Percentiles rank a stretch among this genome's conserved stretches.
These are phyloP conservation scores for Scaptomyza reducta DNA, from an alignment of 2,888 invertebrate species.

Conservation along the genomic window DNA sequence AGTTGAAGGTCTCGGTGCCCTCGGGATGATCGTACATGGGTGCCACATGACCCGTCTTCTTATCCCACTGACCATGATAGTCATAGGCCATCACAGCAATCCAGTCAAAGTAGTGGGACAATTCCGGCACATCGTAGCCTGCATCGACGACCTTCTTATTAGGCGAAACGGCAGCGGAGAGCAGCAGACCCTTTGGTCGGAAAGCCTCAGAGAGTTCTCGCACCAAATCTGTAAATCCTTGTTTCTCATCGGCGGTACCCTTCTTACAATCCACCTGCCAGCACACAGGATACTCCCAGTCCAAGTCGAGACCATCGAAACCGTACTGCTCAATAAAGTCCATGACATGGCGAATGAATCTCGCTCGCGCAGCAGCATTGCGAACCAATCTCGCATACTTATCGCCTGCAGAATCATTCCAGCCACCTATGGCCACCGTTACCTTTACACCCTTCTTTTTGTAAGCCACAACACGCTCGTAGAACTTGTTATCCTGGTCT, in stretches of 20 bases:
- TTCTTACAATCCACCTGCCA: slow-evolving; percentile 95
- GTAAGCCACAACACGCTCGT: slow-evolving; percentile 91
- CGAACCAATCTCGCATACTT: slow-evolving; percentile 94
- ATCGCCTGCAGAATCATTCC: slow-evolving; percentile 96
- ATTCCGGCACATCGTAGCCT: slow-evolving; percentile 91
- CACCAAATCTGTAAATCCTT: slow-evolving; percentile 90
- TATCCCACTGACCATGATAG: slow-evolving; percentile 96
- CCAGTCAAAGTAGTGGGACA: slow-evolving; percentile 93
- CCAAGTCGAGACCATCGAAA: slow-evolving; percentile 96
- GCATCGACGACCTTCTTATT: slow-evolving; percentile 92
- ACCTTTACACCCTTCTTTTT: slow-evolving; percentile 91
- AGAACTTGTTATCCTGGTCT: slow-evolving; percentile 95
- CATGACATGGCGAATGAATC: slow-evolving; percentile 90
- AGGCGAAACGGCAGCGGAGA: slow-evolving; percentile 94
- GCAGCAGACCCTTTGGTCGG: slow-evolving; percentile 88
- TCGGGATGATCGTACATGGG: slow-evolving; percentile 92
- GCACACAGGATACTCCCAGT: slow-evolving; percentile 97
- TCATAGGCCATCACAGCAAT: slow-evolving; percentile 96
- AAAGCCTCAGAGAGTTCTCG: slow-evolving; percentile 90
- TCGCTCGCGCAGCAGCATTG: slow-evolving; percentile 88
- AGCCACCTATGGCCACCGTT: slow-evolving; percentile 95
- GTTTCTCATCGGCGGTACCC: slow-evolving; percentile 92
- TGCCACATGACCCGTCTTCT: slow-evolving; percentile 94
- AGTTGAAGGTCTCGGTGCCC: slow-evolving; percentile 90
- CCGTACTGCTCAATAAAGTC: slow-evolving; percentile 91